Conservation (phyloP, 2,888 invertebrate genomes). For the Eupithecia tripunctaria region DNA sequence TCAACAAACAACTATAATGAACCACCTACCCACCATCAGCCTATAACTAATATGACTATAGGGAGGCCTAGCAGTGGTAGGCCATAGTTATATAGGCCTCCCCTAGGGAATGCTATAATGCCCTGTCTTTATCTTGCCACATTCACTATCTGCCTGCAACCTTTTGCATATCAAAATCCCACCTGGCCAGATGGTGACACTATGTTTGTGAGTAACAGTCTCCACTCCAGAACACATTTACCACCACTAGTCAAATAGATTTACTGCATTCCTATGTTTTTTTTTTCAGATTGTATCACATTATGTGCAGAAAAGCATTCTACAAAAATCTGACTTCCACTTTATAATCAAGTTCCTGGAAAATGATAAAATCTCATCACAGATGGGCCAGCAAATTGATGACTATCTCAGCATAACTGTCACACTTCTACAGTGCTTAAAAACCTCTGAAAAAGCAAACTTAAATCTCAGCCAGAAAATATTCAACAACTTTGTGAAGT, state of each 20-base stretch:
- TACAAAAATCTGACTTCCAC: constrained; percentile 59
- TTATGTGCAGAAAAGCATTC: constrained; percentile 62
- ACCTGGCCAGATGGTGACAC: no score
- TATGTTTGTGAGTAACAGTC: no score
- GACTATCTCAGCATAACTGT: constrained; percentile 64
- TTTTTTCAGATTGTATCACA: constrained; percentile 69
- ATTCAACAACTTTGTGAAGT: constrained; percentile 61
- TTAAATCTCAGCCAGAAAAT: constrained; percentile 53
- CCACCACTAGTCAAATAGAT: neutral
- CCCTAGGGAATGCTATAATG: no score
- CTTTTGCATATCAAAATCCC: no score
- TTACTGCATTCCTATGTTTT: neutral
- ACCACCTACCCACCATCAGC: no score
- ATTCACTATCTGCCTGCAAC: no score
- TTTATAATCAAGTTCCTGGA: constrained; percentile 66
- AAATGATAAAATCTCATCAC: constrained; percentile 64
- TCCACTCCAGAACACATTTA: no score
- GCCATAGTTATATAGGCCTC: no score
- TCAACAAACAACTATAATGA: neutral
- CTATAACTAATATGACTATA: no score
- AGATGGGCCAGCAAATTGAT: constrained; percentile 61
- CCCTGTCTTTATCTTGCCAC: no score
- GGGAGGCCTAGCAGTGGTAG: no score
- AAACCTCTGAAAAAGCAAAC: constrained; percentile 47
- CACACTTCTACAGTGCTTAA: constrained; percentile 63